phyloP scores from a whole-genome alignment of 92 coral and sea anemone species.

The Paramuricea clavata region DNA sequence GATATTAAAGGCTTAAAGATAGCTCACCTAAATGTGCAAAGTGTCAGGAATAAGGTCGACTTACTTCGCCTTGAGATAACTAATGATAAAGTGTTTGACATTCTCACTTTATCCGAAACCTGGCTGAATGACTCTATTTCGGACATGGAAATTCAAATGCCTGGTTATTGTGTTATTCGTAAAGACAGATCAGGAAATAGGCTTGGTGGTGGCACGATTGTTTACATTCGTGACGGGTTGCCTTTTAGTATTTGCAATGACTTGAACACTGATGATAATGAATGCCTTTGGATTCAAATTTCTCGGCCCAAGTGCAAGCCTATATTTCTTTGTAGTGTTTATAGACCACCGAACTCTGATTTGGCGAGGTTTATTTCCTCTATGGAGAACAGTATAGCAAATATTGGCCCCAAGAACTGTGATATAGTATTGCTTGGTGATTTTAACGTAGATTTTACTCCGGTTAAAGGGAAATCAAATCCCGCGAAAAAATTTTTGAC shows the following conservation, averaged over 20 bases:
- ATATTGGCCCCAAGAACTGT: slow-evolving; percentile 31
- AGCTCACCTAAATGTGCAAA: slow-evolving; percentile 35
- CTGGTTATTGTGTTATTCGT: slow-evolving; percentile 44
- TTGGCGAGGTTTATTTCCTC: slow-evolving; percentile 49
- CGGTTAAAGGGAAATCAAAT: slow-evolving; percentile 28
- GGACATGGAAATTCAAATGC: slow-evolving; percentile 49
- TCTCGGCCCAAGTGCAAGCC: slow-evolving; percentile 53
- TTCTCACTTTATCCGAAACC: slow-evolving; percentile 59
- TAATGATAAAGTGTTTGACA: slow-evolving; percentile 30
- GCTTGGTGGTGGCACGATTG: slow-evolving; percentile 44
- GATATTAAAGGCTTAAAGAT: slow-evolving; percentile 31
- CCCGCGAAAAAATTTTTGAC: slow-evolving; percentile 48
- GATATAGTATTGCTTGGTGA: slow-evolving; percentile 53
- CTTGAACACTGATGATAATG: slow-evolving; percentile 47
- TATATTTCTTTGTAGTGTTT: slow-evolving; percentile 47
- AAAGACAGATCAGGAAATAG: slow-evolving; percentile 42
- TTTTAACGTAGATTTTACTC: slow-evolving; percentile 58
- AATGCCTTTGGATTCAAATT: slow-evolving; percentile 53
- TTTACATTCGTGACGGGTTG: slow-evolving; percentile 44
- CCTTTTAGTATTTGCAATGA: slow-evolving; percentile 35
- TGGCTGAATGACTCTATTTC: slow-evolving; percentile 51
- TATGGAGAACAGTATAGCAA: slow-evolving; percentile 33
- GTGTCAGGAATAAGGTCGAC: slow-evolving; percentile 44
- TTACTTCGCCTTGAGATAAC: slow-evolving; percentile 34
- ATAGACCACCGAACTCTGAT: slow-evolving; percentile 40